A percentile compares a stretch with the other conserved stretches of the same genome.
Conservation (phyloP, 2,888 invertebrate genomes). For the Ceramica pisi region DNA sequence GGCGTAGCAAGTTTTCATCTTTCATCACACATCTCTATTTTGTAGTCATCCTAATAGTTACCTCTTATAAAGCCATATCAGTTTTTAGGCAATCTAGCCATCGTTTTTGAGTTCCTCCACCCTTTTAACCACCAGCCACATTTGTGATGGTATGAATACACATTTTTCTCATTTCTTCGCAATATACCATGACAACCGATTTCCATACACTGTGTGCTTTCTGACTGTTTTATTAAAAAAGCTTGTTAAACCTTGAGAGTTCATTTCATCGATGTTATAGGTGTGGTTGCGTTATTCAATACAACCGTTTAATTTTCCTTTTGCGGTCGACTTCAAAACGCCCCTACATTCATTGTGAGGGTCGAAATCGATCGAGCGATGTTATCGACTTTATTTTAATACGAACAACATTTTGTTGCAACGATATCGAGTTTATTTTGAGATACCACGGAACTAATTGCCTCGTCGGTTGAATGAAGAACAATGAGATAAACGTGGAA, state of each 20-base stretch:
- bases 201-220: neutral
- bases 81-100: too few species aligned
- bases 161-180: too few species aligned
- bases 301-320: constrained; percentile 76
- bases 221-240: constrained; percentile 23
- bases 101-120: too few species aligned
- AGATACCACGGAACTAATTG: constrained; percentile 80
- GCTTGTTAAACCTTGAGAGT: constrained; percentile 45
- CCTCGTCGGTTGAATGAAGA: constrained; percentile 75
- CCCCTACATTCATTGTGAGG: constrained; percentile 77
- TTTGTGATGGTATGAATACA: neutral
- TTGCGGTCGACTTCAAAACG: constrained; percentile 75
- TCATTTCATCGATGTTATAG: constrained; percentile 61
- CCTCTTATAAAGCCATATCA: too few species aligned
- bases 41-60: too few species aligned
- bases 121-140: too few species aligned
- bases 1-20: neutral
- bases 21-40: too few species aligned
- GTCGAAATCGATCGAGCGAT: constrained; percentile 75
- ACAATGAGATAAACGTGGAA: constrained; percentile 78
- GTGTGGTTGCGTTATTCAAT: constrained; percentile 63
- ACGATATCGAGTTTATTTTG: constrained; percentile 78
- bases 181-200: too few species aligned
- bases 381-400: constrained; percentile 80
- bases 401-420: constrained; percentile 81